A percentile compares a stretch with the other conserved stretches of the same genome.
Evolutionary conservation across 2,888 invertebrate genomes (phyloP).

Genomic region (Dusona sp.): DNA sequence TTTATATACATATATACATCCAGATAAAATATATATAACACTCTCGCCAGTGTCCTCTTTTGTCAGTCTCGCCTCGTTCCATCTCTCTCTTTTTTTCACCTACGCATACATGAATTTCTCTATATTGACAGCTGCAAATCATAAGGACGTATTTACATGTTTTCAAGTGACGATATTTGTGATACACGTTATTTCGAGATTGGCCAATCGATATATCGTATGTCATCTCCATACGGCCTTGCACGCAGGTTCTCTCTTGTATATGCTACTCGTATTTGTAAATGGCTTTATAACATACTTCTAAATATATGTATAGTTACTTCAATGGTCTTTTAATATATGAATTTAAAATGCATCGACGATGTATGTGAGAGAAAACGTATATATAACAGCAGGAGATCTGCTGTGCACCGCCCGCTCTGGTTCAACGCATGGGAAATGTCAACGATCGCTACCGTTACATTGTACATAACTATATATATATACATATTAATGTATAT

Average conservation of each 20-base stretch:
- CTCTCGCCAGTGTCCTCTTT: slow-evolving; percentile 56
- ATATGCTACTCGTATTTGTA: slow-evolving; percentile 31
- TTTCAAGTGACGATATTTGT: neutral
- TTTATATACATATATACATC: neutral
- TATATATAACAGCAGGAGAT: slow-evolving; percentile 37
- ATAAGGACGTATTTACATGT: neutral
- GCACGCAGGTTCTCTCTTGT: slow-evolving; percentile 38
- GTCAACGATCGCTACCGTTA: slow-evolving; percentile 68
- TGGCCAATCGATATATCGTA: slow-evolving; percentile 25
- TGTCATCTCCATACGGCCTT: slow-evolving; percentile 65
- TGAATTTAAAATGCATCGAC: neutral
- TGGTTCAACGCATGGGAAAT: slow-evolving; percentile 64
- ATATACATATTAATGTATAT: neutral
- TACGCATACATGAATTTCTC: slow-evolving; percentile 19
- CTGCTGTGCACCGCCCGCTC: slow-evolving; percentile 40
- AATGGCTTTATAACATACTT: slow-evolving; percentile 13
- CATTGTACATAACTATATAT: slow-evolving; percentile 9
- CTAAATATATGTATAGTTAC: neutral
- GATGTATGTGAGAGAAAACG: neutral
- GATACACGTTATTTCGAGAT: neutral
- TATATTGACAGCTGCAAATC: slow-evolving; percentile 19
- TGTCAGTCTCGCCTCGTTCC: slow-evolving; percentile 39
- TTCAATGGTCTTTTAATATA: neutral
- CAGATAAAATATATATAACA: slow-evolving; percentile 12
- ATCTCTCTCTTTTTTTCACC: slow-evolving; percentile 55